phyloP scores from a whole-genome alignment of 2,888 invertebrate genomes.

The Apocheima hispidaria region DNA sequence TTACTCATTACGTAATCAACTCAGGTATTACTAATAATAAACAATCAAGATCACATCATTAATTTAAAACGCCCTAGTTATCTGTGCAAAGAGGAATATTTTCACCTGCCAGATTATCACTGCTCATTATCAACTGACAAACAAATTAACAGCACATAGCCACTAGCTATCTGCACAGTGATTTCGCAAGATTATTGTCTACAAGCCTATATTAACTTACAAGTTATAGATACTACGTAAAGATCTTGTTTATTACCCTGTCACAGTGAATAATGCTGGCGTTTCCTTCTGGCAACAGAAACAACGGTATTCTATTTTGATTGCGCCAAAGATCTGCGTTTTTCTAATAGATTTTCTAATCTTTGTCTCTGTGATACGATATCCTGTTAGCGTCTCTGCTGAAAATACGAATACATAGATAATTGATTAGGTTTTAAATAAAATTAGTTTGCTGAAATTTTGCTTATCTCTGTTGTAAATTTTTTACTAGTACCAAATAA shows the following conservation, averaged over 20 bases:
- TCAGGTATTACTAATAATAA: not conserved
- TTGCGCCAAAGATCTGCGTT: slow-evolving; percentile 2
- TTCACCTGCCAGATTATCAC: slow-evolving; percentile 74
- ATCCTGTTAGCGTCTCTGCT: slow-evolving; percentile 6
- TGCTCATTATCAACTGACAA: slow-evolving; percentile 75
- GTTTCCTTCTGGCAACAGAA: not conserved
- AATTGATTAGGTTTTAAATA: slow-evolving; percentile 5
- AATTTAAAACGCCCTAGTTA: slow-evolving; percentile 35
- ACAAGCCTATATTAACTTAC: slow-evolving; percentile 8
- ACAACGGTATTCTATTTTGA: not conserved
- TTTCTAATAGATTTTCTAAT: not conserved
- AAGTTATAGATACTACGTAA: slow-evolving; percentile 19
- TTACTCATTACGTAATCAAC: too few relatives aligned
- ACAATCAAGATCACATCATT: slow-evolving; percentile 6
- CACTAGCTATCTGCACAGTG: slow-evolving; percentile 55
- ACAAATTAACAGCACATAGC: slow-evolving; percentile 66
- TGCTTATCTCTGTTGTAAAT: not conserved
- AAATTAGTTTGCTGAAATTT: not conserved
- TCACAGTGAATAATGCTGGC: not conserved
- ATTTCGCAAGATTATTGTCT: slow-evolving; percentile 36
- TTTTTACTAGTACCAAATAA: too few relatives aligned
- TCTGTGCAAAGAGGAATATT: slow-evolving; percentile 70
- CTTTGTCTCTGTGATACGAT: slow-evolving; percentile 6
- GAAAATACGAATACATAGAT: not conserved
- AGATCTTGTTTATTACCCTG: slow-evolving; percentile 6